phyloP scores from a whole-genome alignment of 2,888 invertebrate genomes.

The Lysandra coridon region DNA sequence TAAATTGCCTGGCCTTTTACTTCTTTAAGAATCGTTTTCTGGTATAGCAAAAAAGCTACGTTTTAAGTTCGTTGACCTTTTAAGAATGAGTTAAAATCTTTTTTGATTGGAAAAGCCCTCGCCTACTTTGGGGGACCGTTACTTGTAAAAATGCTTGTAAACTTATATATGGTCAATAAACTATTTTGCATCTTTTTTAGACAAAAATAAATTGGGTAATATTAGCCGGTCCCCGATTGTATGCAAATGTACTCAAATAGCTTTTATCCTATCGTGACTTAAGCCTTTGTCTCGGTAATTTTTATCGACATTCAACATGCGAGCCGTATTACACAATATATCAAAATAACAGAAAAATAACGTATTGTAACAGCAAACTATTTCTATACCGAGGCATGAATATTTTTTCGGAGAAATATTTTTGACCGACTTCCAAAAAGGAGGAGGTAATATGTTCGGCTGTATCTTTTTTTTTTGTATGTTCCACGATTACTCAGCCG shows the following conservation, averaged over 20 bases:
- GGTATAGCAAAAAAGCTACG: background rate
- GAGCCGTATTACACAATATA: conserved; percentile 21
- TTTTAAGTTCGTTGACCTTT: background rate
- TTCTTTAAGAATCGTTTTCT: background rate
- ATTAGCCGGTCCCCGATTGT: background rate
- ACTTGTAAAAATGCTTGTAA: too few relatives aligned
- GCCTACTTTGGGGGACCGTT: too few relatives aligned
- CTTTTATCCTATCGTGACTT: conserved; percentile 19
- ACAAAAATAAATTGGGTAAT: background rate
- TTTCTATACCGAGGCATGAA: background rate
- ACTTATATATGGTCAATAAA: too few relatives aligned
- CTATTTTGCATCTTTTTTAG: background rate
- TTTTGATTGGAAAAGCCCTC: too few relatives aligned
- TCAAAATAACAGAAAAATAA: conserved; percentile 1
- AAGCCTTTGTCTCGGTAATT: conserved; percentile 25
- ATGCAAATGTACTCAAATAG: conserved; percentile 23
- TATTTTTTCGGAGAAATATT: background rate
- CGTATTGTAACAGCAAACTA: conserved; percentile 7
- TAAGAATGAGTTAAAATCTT: background rate
- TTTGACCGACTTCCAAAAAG: too few relatives aligned
- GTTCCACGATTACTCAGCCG: too few relatives aligned
- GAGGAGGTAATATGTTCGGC: too few relatives aligned
- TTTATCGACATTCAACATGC: conserved; percentile 25
- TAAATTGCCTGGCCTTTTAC: background rate
- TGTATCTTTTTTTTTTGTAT: too few relatives aligned